Evolutionary conservation across 2,797 vertebrate genomes (phyloP), one percentile per base, ranked within the genome.

Genomic region (Parambassis ranga): DNA sequence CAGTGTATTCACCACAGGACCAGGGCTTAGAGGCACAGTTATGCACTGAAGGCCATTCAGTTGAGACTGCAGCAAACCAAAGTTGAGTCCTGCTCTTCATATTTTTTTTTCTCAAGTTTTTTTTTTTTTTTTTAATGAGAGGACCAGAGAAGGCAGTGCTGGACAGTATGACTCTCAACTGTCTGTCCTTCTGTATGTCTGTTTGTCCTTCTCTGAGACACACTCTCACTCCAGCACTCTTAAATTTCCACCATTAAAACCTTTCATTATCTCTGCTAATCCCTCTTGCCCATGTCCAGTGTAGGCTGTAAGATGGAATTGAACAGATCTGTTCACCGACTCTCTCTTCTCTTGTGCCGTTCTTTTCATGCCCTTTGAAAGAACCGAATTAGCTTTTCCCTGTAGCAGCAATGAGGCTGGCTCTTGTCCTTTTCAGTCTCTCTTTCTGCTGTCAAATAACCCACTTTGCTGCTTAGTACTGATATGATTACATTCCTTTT

Each of bases 391-490:
- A 86, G 79, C 71, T 80, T 81, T 75, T 67, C 72, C 69, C 76
- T 79, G 79, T 83, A 73, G 67, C 71, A 65, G 71, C 66, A 79
- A 79, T 74, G 72, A 81, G 79, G 58, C 79, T 75, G 55, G 51
- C 77, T 85, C 83, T 78, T 76, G 81, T 87, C 72, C 79, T 66
- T 80, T 87, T 85, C 73, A 83, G 75, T 81, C 80, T 75, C 81
- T 87, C 63, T 86, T 86, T 85, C 78, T 85, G 56, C 85, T 39
- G 56, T 87, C 77, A 76, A 85, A 90, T 86, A 90, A 87, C 75
- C 81, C 77, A 89, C 83, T 89, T 87, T 87, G 71, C 86, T 84
- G 79, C 87, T 84, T 75, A 57, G 77, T 60, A 39, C 75, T 78
- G 80, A 87, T 91, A 88, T 85, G 81, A 90, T 89, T 88, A 82